phyloP scores from a whole-genome alignment of 2,888 invertebrate species.

The Latheticus oryzae region DNA sequence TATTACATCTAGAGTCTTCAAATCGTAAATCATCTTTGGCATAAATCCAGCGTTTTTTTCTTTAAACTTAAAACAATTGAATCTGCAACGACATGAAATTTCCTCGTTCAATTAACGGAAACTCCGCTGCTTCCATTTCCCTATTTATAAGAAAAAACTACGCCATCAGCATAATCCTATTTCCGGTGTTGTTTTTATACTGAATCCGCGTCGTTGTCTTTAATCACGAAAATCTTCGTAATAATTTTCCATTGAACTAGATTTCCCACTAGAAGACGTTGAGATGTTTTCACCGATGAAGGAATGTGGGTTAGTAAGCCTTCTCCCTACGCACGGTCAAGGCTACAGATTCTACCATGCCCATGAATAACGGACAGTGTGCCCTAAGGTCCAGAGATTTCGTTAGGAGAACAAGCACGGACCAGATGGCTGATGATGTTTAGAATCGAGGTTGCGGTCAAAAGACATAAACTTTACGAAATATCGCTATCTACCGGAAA shows the following conservation, averaged over 20 bases:
- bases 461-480: constrained; percentile 5
- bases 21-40: too few relatives aligned
- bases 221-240: constrained; percentile 25
- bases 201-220: constrained; percentile 10
- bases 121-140: too few relatives aligned
- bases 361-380: constrained; percentile 44
- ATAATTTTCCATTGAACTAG: constrained; percentile 33
- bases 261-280: constrained; percentile 31
- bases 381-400: constrained; percentile 42
- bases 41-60: too few relatives aligned
- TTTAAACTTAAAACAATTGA: too few relatives aligned
- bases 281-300: constrained; percentile 6
- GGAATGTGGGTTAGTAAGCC: constrained; percentile 35
- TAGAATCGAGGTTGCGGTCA: constrained; percentile 32
- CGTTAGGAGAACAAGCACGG: constrained; percentile 5
- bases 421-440: constrained; percentile 16
- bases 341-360: constrained; percentile 40
- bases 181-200: too few relatives aligned
- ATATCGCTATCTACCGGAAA: constrained; percentile 34
- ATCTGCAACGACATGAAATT: too few relatives aligned
- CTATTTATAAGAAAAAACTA: too few relatives aligned
- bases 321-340: constrained; percentile 42
- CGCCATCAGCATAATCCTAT: too few relatives aligned
- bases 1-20: too few relatives aligned
- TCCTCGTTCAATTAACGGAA: too few relatives aligned